Conservation (phyloP, 2,888 invertebrate species). For the Plusia festucae region DNA sequence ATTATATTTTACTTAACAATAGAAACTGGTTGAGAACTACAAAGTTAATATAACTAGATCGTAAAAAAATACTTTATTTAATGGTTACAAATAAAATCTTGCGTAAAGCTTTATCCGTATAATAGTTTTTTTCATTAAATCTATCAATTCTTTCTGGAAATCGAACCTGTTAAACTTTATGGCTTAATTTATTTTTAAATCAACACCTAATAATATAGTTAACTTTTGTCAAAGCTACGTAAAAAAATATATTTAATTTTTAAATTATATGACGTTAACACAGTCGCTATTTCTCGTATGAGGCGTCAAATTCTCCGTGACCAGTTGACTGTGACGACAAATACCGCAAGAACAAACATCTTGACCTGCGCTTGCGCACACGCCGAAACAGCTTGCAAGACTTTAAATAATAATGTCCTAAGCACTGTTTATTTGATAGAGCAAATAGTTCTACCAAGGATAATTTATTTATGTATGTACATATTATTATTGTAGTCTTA, state of each 20-base stretch:
- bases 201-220: too few relatives aligned
- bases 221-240: too few relatives aligned
- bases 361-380: slow-evolving; percentile 52
- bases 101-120: too few relatives aligned
- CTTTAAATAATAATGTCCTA: slow-evolving; percentile 26
- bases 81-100: background rate
- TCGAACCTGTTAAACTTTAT: too few relatives aligned
- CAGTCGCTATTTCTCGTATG: slow-evolving; percentile 30
- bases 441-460: slow-evolving; percentile 28
- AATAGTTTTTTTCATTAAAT: too few relatives aligned
- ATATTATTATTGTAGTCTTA: background rate
- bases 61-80: slow-evolving; percentile 2
- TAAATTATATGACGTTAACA: slow-evolving; percentile 28
- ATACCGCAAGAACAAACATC: slow-evolving; percentile 42
- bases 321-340: slow-evolving; percentile 59
- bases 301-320: slow-evolving; percentile 55
- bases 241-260: background rate
- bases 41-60: background rate
- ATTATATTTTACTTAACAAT: slow-evolving; percentile 11
- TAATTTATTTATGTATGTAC: background rate
- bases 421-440: slow-evolving; percentile 24
- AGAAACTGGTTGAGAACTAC: slow-evolving; percentile 1
- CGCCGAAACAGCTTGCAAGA: slow-evolving; percentile 12
- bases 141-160: too few relatives aligned
- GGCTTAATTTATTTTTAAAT: too few relatives aligned